phyloP scores from a whole-genome alignment of 2,113 vertebrate species.

The Glaucomys volans region DNA sequence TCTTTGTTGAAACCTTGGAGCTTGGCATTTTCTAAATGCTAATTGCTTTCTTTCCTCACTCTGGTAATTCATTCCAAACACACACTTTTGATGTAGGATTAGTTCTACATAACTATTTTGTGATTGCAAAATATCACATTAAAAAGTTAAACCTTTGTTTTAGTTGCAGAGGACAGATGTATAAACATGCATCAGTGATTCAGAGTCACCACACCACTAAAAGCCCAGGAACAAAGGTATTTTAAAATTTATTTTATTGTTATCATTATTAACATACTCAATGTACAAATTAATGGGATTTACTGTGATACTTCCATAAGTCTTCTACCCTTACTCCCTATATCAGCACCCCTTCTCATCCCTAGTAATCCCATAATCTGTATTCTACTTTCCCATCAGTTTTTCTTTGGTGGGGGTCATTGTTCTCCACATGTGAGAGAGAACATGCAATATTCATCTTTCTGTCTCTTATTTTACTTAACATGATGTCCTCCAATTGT shows the following conservation, averaged over 20 bases:
- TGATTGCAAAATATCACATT: slow-evolving; percentile 65
- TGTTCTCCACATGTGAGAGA: neutral
- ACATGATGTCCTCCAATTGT: neutral
- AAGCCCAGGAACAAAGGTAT: slow-evolving; percentile 62
- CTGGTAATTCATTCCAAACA: slow-evolving; percentile 71
- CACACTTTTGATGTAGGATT: slow-evolving; percentile 70
- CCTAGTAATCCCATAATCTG: neutral
- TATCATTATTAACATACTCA: neutral
- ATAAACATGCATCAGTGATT: slow-evolving; percentile 65
- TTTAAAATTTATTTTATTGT: neutral
- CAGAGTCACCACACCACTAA: slow-evolving; percentile 64
- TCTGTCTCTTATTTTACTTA: neutral
- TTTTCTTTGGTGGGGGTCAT: too few species aligned
- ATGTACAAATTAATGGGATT: neutral
- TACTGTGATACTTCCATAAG: neutral
- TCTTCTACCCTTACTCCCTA: neutral
- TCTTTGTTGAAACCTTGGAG: slow-evolving; percentile 72
- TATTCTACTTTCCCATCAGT: neutral
- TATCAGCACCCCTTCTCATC: too few species aligned
- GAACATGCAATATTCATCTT: neutral
- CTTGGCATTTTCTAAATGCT: slow-evolving; percentile 78
- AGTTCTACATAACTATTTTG: slow-evolving; percentile 79
- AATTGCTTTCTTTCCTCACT: slow-evolving; percentile 76
- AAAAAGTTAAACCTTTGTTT: slow-evolving; percentile 68
- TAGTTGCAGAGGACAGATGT: slow-evolving; percentile 49